Evolutionary conservation across 2,797 vertebrate genomes (phyloP).

Genomic region (Columba guinea): DNA sequence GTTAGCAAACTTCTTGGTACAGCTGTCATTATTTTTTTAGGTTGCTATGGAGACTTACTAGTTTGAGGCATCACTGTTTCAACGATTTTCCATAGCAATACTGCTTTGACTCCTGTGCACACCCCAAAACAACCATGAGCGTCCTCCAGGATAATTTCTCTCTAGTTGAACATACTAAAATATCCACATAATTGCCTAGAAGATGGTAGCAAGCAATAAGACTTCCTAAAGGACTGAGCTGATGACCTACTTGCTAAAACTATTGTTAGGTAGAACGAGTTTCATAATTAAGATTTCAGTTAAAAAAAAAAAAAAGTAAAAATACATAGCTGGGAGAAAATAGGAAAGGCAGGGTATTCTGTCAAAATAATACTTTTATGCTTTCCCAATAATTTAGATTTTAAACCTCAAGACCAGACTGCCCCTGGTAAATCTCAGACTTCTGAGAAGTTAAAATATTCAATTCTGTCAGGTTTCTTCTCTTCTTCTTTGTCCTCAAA

Average conservation of each 20-base stretch:
- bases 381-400: background rate
- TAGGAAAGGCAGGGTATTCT: background rate
- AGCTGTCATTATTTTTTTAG: slow-evolving; percentile 65
- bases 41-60: slow-evolving; percentile 56
- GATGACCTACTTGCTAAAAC: background rate
- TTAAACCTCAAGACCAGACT: background rate
- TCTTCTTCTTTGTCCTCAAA: background rate
- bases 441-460: background rate
- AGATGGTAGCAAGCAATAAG: background rate
- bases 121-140: slow-evolving; percentile 7
- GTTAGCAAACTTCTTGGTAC: slow-evolving; percentile 53
- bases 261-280: background rate
- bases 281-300: background rate
- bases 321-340: background rate
- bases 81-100: slow-evolving; percentile 34
- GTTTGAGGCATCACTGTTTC: slow-evolving; percentile 40
- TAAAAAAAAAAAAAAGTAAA: background rate
- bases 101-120: background rate
- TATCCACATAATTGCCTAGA: background rate
- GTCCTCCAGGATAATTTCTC: slow-evolving; percentile 13
- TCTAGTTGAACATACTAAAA: background rate
- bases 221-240: background rate
- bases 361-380: background rate
- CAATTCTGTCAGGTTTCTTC: background rate
- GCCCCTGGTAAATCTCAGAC: background rate